Percentiles rank a stretch among this genome's conserved stretches.
phyloP scores from a whole-genome alignment of 2,113 vertebrate species.

The Isurus oxyrinchus region DNA sequence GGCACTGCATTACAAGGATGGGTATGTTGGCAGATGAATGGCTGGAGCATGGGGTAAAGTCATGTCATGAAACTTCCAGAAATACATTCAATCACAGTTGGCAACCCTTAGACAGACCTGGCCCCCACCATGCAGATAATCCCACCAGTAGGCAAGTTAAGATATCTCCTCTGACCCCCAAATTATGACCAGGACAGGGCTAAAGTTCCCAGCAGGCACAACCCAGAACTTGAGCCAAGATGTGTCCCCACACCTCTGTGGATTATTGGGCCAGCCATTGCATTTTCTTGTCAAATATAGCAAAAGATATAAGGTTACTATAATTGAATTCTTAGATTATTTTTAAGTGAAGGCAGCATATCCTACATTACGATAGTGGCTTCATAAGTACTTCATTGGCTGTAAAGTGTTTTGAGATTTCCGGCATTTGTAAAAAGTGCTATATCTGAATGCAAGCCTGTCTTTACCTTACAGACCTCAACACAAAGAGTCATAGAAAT shows the following conservation, averaged over 20 bases:
- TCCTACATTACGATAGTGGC: no score
- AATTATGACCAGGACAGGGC: not conserved
- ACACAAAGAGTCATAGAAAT: slow-evolving; percentile 47
- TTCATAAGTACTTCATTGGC: no score
- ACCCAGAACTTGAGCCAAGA: not conserved
- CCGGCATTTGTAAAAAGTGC: no score
- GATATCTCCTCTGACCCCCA: not conserved
- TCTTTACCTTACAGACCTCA: slow-evolving; percentile 42
- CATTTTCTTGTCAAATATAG: not conserved
- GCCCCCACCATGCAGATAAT: not conserved
- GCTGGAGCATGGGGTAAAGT: no score
- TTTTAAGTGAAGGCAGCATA: slow-evolving; percentile 50
- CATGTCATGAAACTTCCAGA: no score
- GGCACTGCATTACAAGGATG: no score
- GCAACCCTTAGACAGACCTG: no score
- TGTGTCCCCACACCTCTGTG: not conserved
- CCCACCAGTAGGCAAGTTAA: not conserved
- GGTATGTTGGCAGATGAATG: no score
- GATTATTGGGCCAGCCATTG: no score
- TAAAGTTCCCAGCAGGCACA: not conserved
- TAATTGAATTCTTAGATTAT: not conserved
- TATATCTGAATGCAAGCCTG: no score
- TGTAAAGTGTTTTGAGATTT: no score
- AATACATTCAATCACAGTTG: no score
- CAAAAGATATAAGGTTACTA: not conserved